Evolutionary conservation across 2,888 invertebrate species (phyloP).

Genomic region (Xylota segnis): DNA sequence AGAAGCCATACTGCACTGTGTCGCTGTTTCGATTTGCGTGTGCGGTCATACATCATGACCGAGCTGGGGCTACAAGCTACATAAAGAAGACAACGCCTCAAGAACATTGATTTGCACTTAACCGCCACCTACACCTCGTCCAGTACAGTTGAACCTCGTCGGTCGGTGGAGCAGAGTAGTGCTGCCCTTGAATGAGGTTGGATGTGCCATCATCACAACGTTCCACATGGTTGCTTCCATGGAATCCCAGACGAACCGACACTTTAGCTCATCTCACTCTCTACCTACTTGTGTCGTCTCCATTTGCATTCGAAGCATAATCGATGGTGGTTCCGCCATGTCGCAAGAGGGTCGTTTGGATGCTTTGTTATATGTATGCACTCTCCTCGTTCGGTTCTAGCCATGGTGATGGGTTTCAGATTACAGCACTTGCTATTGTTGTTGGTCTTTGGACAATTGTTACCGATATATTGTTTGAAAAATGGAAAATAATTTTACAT

Average conservation of each 20-base stretch:
- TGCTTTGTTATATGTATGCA: constrained; percentile 9
- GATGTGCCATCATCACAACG: constrained; percentile 36
- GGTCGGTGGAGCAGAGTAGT: neutral
- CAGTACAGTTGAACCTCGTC: constrained; percentile 17
- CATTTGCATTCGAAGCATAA: constrained; percentile 21
- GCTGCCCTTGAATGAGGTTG: constrained; percentile 64
- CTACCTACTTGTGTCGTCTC: neutral
- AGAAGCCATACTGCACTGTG: constrained; percentile 42
- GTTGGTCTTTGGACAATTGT: constrained; percentile 45
- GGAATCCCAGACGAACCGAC: constrained; percentile 47
- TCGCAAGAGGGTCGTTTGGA: neutral
- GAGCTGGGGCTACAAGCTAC: neutral
- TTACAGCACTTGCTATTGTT: constrained; percentile 34
- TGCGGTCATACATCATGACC: constrained; percentile 26
- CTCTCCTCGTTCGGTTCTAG: constrained; percentile 29
- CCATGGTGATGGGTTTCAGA: constrained; percentile 42
- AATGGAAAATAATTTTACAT: constrained; percentile 47
- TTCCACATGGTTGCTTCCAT: constrained; percentile 53
- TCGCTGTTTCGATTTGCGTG: constrained; percentile 24
- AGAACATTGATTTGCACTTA: constrained; percentile 76
- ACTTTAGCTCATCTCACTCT: constrained; percentile 48
- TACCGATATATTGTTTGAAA: constrained; percentile 48
- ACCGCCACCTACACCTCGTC: constrained; percentile 49
- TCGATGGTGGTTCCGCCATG: constrained; percentile 22
- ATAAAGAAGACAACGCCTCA: constrained; percentile 26